Base-by-base conservation (phyloP, 2,113 vertebrate genomes). In the Empidonax traillii region DNA sequence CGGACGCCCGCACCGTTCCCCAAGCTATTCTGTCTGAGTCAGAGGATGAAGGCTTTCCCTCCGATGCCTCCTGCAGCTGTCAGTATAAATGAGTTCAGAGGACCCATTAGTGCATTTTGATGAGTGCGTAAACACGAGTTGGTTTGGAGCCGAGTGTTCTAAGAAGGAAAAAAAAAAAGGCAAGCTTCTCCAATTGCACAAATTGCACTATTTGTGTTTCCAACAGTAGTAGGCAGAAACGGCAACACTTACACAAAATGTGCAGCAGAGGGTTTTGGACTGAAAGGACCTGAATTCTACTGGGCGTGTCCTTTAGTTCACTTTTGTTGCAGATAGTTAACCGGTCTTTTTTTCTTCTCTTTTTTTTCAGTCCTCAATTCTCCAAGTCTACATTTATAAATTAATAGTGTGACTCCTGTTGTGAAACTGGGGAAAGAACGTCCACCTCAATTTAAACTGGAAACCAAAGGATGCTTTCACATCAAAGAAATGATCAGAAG, bases 401-500 rank as follows among this genome's bases (percentile, higher is more conserved):
- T 99, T 98, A 98, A 98, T 97, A 98, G 98, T 93, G 97, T 98
- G 98, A 99, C 98, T 98, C 98, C 97, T 98, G 98, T 98, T 98
- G 98, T 98, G 97, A 98, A 98, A 98, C 96, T 93, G 96, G 97
- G 97, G 98, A 98, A 96, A 98, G 97, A 98, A 99, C n/a, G 96
- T 98, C 98, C 98, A 98, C 98, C 98, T 99, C 98, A 99, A 98
- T 98, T 98, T 98, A 98, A 98, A 96, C 97, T 94, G 98, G 98
- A 98, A 98, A 98, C 97, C 96, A 97, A 98, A 98, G 97, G 98
- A 98, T 98, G 98, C 97, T 98, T 98, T 98, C 98, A 99, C 98
- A 98, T 98, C 98, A 99, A 98, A 99, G 98, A 98, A 99, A 99
- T 97, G 95, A 98, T 98, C 98, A 98, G 98, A 98, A 98, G 98